These are phyloP conservation scores for Herminia tarsipennalis DNA, from an alignment of 2,888 invertebrate species.

Conservation along the genomic window DNA sequence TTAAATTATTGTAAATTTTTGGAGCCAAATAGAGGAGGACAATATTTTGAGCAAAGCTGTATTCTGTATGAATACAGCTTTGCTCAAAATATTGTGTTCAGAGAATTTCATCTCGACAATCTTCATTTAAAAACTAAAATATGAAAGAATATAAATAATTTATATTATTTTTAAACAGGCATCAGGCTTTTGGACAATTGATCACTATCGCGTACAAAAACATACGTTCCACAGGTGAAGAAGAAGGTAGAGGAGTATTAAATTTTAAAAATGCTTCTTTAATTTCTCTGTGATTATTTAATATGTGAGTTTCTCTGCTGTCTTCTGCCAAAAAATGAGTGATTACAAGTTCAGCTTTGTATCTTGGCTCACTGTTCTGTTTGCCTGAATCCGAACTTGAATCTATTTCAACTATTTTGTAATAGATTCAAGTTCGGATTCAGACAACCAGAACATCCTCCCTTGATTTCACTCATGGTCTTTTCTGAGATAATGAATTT, in stretches of 20 bases:
- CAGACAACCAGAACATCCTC: too few relatives aligned
- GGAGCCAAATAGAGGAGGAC: too few relatives aligned
- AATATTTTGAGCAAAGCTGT: too few relatives aligned
- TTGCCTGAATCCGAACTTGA: constrained; percentile 16
- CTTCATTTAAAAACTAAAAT: too few relatives aligned
- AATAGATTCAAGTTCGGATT: too few relatives aligned
- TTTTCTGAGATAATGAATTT: constrained; percentile 3
- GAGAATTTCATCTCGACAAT: too few relatives aligned
- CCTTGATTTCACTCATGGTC: constrained; percentile 5
- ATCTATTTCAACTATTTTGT: constrained; percentile 15
- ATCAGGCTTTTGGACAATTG: constrained; percentile 8
- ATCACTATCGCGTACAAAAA: constrained; percentile 16
- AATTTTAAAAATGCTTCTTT: constrained; percentile 15
- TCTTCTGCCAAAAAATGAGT: constrained; percentile 14
- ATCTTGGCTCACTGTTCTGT: constrained; percentile 9
- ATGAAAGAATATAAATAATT: too few relatives aligned
- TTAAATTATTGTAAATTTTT: too few relatives aligned
- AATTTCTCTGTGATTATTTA: constrained; percentile 10
- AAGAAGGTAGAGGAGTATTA: constrained; percentile 15
- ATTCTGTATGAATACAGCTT: too few relatives aligned
- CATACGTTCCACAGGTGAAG: constrained; percentile 9
- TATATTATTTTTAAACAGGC: too few relatives aligned
- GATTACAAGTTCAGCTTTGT: constrained; percentile 10
- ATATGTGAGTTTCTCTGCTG: constrained; percentile 10
- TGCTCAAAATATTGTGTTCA: too few relatives aligned